Conservation (phyloP, 2,113 vertebrate genomes). For the Perca flavescens region DNA sequence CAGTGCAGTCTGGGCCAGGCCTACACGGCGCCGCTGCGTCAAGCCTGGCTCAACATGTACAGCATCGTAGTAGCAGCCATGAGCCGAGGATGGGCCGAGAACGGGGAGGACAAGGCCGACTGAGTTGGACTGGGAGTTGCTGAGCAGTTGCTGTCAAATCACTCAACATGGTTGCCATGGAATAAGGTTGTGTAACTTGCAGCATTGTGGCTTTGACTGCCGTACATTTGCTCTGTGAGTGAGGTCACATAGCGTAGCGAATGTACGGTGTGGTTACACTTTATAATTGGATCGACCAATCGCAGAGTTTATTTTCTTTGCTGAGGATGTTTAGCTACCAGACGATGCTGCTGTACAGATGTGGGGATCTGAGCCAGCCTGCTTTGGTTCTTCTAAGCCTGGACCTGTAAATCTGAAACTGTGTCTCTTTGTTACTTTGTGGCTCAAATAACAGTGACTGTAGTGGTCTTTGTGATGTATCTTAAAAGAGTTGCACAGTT, state of each 20-base stretch:
- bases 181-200: conserved; percentile 76
- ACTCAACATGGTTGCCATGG: conserved; percentile 73
- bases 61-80: conserved; percentile 90
- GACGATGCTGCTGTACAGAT: conserved; percentile 50
- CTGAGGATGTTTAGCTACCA: conserved; percentile 69
- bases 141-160: conserved; percentile 68
- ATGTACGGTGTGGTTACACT: conserved; percentile 66
- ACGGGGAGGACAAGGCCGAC: conserved; percentile 84
- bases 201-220: conserved; percentile 67
- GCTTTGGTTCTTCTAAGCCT: conserved; percentile 26
- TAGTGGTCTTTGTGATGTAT: conserved; percentile 83
- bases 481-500: conserved; percentile 68
- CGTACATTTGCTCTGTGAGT: conserved; percentile 76
- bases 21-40: conserved; percentile 87
- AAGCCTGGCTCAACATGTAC: conserved; percentile 94
- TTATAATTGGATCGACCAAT: conserved; percentile 49
- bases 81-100: conserved; percentile 88
- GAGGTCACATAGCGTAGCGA: conserved; percentile 60
- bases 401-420: conserved; percentile 43
- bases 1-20: conserved; percentile 90
- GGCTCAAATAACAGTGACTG: conserved; percentile 74
- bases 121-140: conserved; percentile 65
- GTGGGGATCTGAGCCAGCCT: conserved; percentile 44
- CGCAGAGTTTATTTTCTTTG: conserved; percentile 67
- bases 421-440: conserved; percentile 75